Percentiles rank a stretch among this genome's conserved stretches.
These are phyloP conservation scores for Melanocharis versteri DNA, from an alignment of 2,113 vertebrate species.

Conservation along the genomic window DNA sequence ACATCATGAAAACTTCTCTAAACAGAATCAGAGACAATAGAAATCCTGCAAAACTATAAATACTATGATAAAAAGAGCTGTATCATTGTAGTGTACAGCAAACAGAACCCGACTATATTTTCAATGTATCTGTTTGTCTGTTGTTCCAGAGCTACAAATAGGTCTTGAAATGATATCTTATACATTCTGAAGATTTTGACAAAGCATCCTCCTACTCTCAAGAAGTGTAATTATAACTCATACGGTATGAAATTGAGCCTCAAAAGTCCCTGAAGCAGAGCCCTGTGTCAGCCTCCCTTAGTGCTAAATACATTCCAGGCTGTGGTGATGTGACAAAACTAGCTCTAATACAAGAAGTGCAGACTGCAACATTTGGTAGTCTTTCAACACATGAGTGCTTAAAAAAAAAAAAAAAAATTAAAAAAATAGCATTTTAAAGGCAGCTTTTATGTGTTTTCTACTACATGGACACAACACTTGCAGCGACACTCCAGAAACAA, in stretches of 20 bases:
- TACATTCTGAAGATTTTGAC: neutral
- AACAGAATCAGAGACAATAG: neutral
- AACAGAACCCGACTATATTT: neutral
- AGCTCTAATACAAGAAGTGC: neutral
- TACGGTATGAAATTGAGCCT: neutral
- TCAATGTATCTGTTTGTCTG: neutral
- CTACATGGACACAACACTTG: neutral
- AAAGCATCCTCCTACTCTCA: neutral
- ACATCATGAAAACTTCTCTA: neutral
- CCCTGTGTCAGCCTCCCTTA: neutral
- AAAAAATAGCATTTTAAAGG: neutral
- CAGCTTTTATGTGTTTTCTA: neutral
- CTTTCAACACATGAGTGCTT: neutral
- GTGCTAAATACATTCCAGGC: neutral
- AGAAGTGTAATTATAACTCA: slow-evolving; percentile 23
- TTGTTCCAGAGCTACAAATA: neutral
- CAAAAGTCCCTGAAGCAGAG: neutral
- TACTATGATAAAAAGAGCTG: neutral
- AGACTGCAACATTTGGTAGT: neutral
- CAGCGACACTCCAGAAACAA: neutral
- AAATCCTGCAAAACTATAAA: neutral
- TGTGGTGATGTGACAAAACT: neutral
- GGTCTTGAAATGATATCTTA: neutral
- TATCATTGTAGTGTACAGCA: neutral
- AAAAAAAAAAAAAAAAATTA: too few species aligned